Evolutionary conservation across 2,888 invertebrate genomes (phyloP).

Genomic region (Acrobasis repandana): DNA sequence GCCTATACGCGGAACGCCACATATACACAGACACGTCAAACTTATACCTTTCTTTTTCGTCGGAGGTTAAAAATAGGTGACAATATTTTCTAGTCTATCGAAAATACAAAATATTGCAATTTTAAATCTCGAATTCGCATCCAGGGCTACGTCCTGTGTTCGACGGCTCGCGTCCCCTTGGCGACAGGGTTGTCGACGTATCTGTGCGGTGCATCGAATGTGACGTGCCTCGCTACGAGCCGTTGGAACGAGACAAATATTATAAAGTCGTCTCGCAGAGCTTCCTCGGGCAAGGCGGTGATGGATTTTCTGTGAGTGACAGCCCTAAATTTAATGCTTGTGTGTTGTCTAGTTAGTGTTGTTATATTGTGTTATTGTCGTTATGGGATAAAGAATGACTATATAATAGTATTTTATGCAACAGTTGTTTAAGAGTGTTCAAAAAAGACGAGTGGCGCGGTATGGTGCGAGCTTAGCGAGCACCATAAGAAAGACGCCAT

Average conservation of each 20-base stretch:
- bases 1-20: no score
- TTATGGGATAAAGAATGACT: conserved; percentile 19
- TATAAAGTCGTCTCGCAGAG: conserved; percentile 85
- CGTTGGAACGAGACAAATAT: conserved; percentile 76
- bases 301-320: conserved; percentile 83
- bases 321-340: conserved; percentile 20
- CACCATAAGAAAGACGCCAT: no score
- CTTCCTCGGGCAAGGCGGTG: conserved; percentile 86
- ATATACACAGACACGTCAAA: no score
- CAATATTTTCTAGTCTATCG: no score
- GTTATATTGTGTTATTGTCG: background rate
- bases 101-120: background rate
- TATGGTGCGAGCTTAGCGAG: no score
- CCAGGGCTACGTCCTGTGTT: conserved; percentile 76
- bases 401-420: no score
- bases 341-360: background rate
- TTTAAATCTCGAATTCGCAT: conserved; percentile 18
- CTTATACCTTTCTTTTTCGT: no score
- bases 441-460: no score
- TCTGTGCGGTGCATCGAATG: conserved; percentile 85
- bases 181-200: conserved; percentile 81
- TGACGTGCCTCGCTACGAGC: conserved; percentile 84
- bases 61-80: no score
- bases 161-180: conserved; percentile 82
- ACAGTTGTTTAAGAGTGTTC: no score